Evolutionary conservation across 2,888 invertebrate species (phyloP).

Genomic region (Metellina segmentata): DNA sequence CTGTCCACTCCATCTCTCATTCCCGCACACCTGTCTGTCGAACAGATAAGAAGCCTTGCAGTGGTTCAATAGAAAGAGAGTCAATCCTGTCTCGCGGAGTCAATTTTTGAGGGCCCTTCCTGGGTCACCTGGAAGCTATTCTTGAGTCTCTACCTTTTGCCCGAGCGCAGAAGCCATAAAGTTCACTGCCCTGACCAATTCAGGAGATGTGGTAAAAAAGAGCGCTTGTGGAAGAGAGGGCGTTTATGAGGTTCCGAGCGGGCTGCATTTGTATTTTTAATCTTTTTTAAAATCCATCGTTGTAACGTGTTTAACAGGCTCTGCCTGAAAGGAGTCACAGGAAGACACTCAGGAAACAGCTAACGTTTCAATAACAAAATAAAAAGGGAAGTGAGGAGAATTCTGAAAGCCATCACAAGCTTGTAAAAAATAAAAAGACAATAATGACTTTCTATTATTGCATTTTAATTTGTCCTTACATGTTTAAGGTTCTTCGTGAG

Average conservation of each 20-base stretch:
- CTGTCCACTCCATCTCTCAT: constrained; percentile 7
- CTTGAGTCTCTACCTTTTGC: constrained; percentile 4
- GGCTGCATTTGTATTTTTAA: neutral
- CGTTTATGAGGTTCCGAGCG: constrained; percentile 43
- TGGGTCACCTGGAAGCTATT: constrained; percentile 40
- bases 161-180: constrained; percentile 42
- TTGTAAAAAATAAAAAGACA: neutral
- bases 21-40: constrained; percentile 6
- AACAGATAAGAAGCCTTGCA: constrained; percentile 31
- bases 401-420: neutral
- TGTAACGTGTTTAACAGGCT: constrained; percentile 21
- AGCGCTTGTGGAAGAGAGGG: constrained; percentile 4
- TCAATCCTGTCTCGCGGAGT: neutral
- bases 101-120: constrained; percentile 39
- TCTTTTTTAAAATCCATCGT: neutral
- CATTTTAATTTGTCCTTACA: too few relatives aligned
- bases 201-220: neutral
- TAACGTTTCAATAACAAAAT: neutral
- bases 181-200: constrained; percentile 54
- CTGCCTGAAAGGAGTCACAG: neutral
- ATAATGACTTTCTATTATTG: too few relatives aligned
- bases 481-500: too few relatives aligned
- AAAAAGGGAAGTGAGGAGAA: neutral
- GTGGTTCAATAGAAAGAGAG: neutral
- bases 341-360: neutral